Conservation (phyloP, 2,797 vertebrate genomes). For the Artibeus jamaicensis region DNA sequence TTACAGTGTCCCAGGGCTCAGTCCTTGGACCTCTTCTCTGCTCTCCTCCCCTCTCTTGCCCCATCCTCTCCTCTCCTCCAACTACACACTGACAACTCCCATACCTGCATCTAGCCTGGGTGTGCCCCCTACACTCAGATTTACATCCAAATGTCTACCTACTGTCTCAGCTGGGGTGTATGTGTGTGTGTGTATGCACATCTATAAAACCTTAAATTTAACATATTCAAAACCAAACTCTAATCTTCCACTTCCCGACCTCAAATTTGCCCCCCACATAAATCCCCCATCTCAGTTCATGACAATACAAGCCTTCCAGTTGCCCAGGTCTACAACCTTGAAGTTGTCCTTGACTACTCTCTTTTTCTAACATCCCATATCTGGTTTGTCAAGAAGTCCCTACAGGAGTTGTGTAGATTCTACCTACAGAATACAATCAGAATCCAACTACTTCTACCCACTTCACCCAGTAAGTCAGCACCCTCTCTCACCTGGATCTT, state of each 20-base stretch:
- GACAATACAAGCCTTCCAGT: neutral
- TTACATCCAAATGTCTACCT: neutral
- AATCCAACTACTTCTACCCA: neutral
- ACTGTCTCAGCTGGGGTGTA: neutral
- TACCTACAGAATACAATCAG: neutral
- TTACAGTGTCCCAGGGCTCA: neutral
- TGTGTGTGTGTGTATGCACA: neutral
- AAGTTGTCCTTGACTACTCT: neutral
- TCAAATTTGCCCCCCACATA: neutral
- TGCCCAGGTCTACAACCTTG: neutral
- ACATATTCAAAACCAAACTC: neutral
- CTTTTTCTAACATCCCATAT: neutral
- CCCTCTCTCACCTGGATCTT: neutral
- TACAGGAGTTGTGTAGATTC: neutral
- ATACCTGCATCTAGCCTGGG: fast-evolving
- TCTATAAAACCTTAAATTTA: neutral
- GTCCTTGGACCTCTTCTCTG: neutral
- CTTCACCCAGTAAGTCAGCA: neutral
- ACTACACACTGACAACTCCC: neutral
- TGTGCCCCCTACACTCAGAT: neutral
- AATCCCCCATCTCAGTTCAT: neutral
- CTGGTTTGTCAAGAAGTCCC: neutral
- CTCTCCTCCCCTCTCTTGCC: too few relatives aligned
- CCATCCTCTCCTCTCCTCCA: neutral
- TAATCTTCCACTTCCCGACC: neutral